Percentiles rank a stretch among this genome's conserved stretches.
Conservation (phyloP, 2,113 vertebrate genomes). For the Triplophysa siluroides region DNA sequence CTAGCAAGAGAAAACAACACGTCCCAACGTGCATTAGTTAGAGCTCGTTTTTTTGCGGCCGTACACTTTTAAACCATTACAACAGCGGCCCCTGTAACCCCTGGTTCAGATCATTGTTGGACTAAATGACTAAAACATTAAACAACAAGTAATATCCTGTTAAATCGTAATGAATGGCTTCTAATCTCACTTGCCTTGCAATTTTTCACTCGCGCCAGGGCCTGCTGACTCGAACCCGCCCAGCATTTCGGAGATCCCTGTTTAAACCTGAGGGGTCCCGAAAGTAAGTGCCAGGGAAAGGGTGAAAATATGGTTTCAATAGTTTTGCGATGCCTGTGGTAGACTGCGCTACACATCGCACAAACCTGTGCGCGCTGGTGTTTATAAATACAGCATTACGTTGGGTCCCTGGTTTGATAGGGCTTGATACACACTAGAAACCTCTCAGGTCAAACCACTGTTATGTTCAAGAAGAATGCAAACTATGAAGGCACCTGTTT, state of each 20-base stretch:
- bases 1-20: slow-evolving; percentile 13
- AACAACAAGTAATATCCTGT: slow-evolving; percentile 21
- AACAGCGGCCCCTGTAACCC: neutral
- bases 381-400: slow-evolving; percentile 69
- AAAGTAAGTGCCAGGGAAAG: slow-evolving; percentile 2
- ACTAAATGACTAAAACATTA: slow-evolving; percentile 21
- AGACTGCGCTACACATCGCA: slow-evolving; percentile 63
- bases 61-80: slow-evolving; percentile 23
- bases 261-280: neutral
- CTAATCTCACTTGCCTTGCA: slow-evolving; percentile 1
- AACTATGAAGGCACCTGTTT: slow-evolving; percentile 82
- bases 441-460: slow-evolving; percentile 76
- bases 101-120: neutral
- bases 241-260: neutral
- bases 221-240: neutral
- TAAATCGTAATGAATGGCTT: slow-evolving; percentile 31
- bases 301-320: slow-evolving; percentile 74
- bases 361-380: slow-evolving; percentile 67
- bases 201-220: slow-evolving; percentile 17
- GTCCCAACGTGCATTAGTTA: slow-evolving; percentile 5
- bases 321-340: slow-evolving; percentile 60
- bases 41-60: neutral
- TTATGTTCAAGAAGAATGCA: slow-evolving; percentile 73
- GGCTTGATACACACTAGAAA: slow-evolving; percentile 65
- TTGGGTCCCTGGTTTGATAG: slow-evolving; percentile 69